These are phyloP conservation scores for Channallabes apus DNA, from an alignment of 2,797 vertebrate species.

Conservation along the genomic window DNA sequence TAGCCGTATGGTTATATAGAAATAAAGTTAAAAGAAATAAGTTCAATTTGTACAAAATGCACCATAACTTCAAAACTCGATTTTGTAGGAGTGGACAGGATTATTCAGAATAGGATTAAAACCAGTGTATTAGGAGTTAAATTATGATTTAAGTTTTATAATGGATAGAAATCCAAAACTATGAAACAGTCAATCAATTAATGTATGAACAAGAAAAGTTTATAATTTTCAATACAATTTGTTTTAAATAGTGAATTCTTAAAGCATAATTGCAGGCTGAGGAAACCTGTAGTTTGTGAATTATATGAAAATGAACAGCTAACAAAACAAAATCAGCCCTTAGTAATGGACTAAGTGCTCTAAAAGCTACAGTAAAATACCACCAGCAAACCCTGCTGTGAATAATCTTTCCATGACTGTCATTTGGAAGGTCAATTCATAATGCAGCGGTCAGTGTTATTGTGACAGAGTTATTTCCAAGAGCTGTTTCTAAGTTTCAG, in stretches of 20 bases:
- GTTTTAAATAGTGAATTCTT: not conserved
- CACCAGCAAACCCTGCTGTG: slow-evolving; percentile 13
- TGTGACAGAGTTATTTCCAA: slow-evolving; percentile 26
- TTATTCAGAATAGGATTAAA: not conserved
- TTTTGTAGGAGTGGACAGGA: not conserved
- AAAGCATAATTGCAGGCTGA: not conserved
- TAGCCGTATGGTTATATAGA: too few relatives aligned
- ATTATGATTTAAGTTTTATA: not conserved
- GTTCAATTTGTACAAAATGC: too few relatives aligned
- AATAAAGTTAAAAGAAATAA: too few relatives aligned
- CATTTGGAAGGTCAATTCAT: slow-evolving; percentile 40
- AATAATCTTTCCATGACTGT: slow-evolving; percentile 30
- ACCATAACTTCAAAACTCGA: too few relatives aligned
- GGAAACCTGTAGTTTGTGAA: not conserved
- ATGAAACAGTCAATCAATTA: not conserved
- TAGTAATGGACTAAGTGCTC: not conserved
- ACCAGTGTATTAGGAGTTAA: not conserved
- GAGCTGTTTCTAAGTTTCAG: not conserved
- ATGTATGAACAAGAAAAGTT: not conserved
- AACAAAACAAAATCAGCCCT: not conserved
- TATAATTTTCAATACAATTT: not conserved
- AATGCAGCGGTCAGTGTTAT: slow-evolving; percentile 13
- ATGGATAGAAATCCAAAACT: not conserved
- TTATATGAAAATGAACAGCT: not conserved
- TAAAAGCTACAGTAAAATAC: not conserved